These are phyloP conservation scores for Pelobates fuscus DNA, from an alignment of 2,113 vertebrate species.

Conservation along the genomic window DNA sequence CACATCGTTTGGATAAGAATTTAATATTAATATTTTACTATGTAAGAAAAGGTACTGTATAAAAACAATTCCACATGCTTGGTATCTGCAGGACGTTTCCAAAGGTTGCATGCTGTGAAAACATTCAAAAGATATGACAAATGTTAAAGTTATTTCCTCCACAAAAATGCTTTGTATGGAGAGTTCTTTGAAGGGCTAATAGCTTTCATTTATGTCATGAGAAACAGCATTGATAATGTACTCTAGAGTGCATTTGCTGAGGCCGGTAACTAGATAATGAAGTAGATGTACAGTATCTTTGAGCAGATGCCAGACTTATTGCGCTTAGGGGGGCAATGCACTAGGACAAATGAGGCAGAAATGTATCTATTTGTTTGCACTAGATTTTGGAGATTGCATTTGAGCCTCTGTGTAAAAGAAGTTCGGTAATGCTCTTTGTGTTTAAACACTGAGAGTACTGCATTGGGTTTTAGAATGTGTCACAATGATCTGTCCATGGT, in stretches of 20 bases:
- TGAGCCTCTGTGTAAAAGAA: too few species aligned
- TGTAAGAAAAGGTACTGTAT: slow-evolving; percentile 14
- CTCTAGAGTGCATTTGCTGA: not conserved
- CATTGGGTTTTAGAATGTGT: too few species aligned
- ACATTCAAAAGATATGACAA: slow-evolving; percentile 14
- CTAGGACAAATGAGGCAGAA: too few species aligned
- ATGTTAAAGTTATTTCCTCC: not conserved
- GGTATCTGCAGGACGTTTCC: not conserved
- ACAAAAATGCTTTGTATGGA: slow-evolving; percentile 7
- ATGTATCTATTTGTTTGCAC: too few species aligned
- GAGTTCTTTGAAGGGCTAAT: not conserved
- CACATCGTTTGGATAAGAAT: slow-evolving; percentile 17
- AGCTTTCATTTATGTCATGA: not conserved
- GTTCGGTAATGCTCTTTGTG: too few species aligned
- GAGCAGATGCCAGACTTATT: too few species aligned
- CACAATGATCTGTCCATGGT: too few species aligned
- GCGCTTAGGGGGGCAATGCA: too few species aligned
- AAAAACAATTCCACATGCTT: slow-evolving; percentile 10
- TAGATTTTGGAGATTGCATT: too few species aligned
- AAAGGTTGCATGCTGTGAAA: slow-evolving; percentile 14
- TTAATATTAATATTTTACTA: slow-evolving; percentile 22
- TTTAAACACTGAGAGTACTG: too few species aligned
- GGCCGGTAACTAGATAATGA: not conserved
- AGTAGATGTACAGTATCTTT: not conserved
- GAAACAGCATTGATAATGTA: not conserved